Base-by-base conservation (phyloP, 2,113 vertebrate species). In the Charina bottae region DNA sequence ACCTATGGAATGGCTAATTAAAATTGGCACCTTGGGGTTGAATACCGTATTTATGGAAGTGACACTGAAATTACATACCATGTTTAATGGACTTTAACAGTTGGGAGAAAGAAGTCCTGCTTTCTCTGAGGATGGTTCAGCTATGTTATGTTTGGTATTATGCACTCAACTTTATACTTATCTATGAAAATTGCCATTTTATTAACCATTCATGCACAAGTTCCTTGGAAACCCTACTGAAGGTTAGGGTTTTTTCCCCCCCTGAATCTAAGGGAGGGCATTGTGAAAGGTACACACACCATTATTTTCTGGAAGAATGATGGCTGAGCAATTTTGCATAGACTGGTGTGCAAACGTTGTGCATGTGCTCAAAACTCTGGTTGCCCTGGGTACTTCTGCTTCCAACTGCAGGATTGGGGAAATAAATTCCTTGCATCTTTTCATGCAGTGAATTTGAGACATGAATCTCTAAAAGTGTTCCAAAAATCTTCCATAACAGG, bases 51-150 rank as follows among this genome's bases (percentile, higher is more conserved):
- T 84, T 56, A 92, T 95, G 94, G 94, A 93, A 94, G 95, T 93
- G 72, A 91, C 95, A 86, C 86, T 95, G 91, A 90, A 89, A 58
- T 90, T 95, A 93, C 64, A 93, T 23, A 89, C 95, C 92, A 24
- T 94, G 89, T 85, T 62, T 96, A 56, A 64, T 95, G 89, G 89
- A 93, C 85, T 56, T 91, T 91, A 89, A 94, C 92, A 94, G 23
- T 23, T 83, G 85, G 89, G 33, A 78, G 33, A 60, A 94, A 97
- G 92, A 93, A 97, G 95, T 92, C 94, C 96, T 96, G 94, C 94
- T 98, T 98, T 98, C 97, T 98, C 97, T 98, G 97, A 96, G 95
- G 95, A 97, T 98, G 97, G 97, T 98, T 98, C 98, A 98, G 97
- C 97, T 98, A 94, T 94, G 94, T 97, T 97, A 95, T 96, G 93